Conservation (phyloP, 2,797 vertebrate species). For the Streptopelia turtur region DNA sequence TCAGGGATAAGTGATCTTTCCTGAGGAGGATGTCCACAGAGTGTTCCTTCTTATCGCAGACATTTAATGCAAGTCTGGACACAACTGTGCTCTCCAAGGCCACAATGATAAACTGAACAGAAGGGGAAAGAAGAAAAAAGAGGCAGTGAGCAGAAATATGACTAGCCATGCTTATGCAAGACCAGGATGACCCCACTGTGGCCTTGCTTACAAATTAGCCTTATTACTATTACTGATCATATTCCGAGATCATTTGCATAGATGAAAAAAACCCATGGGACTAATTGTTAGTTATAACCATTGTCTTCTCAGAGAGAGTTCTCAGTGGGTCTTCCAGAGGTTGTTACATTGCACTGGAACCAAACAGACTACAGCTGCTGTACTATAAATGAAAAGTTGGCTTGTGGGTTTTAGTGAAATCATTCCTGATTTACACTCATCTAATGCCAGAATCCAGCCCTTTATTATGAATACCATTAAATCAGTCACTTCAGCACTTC, state of each 20-base stretch:
- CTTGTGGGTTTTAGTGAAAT: background rate
- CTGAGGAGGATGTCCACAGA: conserved; percentile 83
- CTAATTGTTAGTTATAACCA: background rate
- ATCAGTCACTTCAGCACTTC: background rate
- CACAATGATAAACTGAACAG: conserved; percentile 86
- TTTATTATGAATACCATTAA: background rate
- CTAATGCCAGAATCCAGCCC: background rate
- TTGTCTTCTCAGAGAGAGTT: background rate
- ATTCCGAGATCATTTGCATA: background rate
- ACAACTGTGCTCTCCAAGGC: conserved; percentile 82
- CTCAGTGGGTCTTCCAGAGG: background rate
- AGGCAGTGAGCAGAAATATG: background rate
- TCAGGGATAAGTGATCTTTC: conserved; percentile 80
- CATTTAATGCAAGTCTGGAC: conserved; percentile 82
- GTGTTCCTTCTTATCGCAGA: conserved; percentile 87
- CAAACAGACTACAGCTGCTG: background rate
- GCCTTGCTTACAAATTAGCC: background rate
- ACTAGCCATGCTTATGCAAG: background rate
- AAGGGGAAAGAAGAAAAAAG: background rate
- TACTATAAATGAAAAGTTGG: background rate
- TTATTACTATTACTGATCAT: background rate
- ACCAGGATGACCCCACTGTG: background rate
- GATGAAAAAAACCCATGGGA: background rate
- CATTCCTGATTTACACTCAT: background rate
- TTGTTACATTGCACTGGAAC: background rate